Evolutionary conservation across 1,140 invertebrate species (phyloP).

Genomic region (Temnothorax longispinosus): DNA sequence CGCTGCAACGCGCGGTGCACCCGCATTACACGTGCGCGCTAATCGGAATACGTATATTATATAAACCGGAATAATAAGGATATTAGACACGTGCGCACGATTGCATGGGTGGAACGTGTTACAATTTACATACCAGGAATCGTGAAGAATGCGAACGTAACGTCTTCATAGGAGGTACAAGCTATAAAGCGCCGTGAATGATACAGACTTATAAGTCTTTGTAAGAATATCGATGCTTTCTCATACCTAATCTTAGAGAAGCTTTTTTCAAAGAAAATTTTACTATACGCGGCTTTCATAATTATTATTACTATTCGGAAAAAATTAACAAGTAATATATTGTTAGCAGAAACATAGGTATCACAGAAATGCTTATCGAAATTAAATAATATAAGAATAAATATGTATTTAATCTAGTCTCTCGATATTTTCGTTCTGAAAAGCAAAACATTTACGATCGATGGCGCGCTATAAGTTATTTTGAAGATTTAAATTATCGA

Average conservation of each 20-base stretch:
- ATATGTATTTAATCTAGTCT: background rate
- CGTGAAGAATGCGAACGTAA: constrained; percentile 66
- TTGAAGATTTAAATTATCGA: background rate
- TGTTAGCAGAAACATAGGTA: background rate
- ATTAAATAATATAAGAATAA: background rate
- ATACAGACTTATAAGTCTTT: background rate
- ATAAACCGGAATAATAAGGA: constrained; percentile 69
- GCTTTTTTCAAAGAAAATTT: background rate
- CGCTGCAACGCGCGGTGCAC: constrained; percentile 52
- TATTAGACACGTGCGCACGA: constrained; percentile 71
- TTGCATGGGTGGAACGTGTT: constrained; percentile 39
- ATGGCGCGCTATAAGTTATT: background rate
- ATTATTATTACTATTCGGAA: background rate
- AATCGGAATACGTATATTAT: constrained; percentile 69
- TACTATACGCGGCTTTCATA: background rate
- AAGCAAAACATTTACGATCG: background rate
- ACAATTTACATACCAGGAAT: constrained; percentile 64
- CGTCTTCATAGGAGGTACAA: constrained; percentile 53
- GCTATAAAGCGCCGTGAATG: background rate
- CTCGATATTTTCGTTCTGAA: background rate
- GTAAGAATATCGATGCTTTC: background rate
- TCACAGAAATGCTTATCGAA: background rate
- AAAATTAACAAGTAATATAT: background rate
- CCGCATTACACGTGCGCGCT: constrained; percentile 70
- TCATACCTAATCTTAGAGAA: too few relatives aligned